phyloP scores from a whole-genome alignment of 2,113 vertebrate genomes.

The Takifugu flavidus region DNA sequence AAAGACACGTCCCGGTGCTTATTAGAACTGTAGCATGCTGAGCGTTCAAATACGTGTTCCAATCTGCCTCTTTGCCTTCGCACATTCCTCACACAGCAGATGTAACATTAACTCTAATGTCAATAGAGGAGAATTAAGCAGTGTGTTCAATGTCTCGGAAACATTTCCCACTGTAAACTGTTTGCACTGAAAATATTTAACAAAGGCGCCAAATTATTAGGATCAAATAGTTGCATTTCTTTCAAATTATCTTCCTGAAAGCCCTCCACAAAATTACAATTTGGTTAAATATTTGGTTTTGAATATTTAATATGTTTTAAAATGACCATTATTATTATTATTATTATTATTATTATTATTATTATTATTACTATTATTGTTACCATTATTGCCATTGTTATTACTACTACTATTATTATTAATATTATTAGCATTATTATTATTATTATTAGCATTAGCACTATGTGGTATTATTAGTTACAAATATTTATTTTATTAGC shows the following conservation, averaged over 20 bases:
- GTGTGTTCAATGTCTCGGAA: slow-evolving; percentile 47
- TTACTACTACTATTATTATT: not conserved
- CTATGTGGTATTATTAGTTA: no score
- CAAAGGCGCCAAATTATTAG: not conserved
- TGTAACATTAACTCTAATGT: slow-evolving; percentile 53
- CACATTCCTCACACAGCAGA: slow-evolving; percentile 41
- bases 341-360: slow-evolving; percentile 6
- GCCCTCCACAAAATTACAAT: no score
- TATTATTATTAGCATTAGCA: no score
- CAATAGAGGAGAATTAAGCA: slow-evolving; percentile 49
- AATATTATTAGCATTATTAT: not conserved
- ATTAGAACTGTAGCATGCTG: slow-evolving; percentile 82
- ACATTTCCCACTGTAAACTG: slow-evolving; percentile 13
- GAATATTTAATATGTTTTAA: not conserved
- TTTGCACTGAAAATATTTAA: slow-evolving; percentile 12
- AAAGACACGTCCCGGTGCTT: slow-evolving; percentile 84
- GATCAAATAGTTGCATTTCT: not conserved
- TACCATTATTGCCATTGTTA: not conserved
- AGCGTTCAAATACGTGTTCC: slow-evolving; percentile 68
- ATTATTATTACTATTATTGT: not conserved
- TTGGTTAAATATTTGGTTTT: not conserved
- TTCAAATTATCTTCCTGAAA: no score
- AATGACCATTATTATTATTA: slow-evolving; percentile 2
- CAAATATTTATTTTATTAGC: no score
- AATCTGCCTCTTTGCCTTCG: slow-evolving; percentile 32